Evolutionary conservation across 2,888 invertebrate species (phyloP).

Genomic region (Venusia cambrica): DNA sequence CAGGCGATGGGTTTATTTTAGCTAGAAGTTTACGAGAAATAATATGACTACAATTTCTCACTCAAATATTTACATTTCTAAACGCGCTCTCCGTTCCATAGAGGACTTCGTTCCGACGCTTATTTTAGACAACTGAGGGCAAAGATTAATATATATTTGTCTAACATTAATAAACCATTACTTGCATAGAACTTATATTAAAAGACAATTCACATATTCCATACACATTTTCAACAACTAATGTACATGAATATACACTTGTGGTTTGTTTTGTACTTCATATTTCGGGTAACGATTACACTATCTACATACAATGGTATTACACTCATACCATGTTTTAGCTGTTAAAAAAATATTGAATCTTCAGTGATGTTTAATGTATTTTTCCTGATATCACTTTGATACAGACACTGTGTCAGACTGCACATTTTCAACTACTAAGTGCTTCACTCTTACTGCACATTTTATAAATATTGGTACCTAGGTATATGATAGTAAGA

Average conservation of each 20-base stretch:
- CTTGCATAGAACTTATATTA: constrained; percentile 31
- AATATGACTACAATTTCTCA: constrained; percentile 10
- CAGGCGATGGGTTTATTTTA: constrained; percentile 19
- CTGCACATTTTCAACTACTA: too few relatives aligned
- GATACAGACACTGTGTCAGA: too few relatives aligned
- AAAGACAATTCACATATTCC: too few relatives aligned
- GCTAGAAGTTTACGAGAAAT: constrained; percentile 8
- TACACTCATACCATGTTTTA: too few relatives aligned
- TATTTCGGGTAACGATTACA: constrained; percentile 33
- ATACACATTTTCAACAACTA: constrained; percentile 31
- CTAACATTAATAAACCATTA: constrained; percentile 28
- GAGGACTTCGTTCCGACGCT: constrained; percentile 10
- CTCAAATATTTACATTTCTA: constrained; percentile 14
- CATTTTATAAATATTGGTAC: too few relatives aligned
- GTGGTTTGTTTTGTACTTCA: constrained; percentile 43
- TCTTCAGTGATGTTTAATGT: too few relatives aligned
- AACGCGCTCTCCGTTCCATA: too few relatives aligned
- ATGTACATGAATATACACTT: constrained; percentile 31
- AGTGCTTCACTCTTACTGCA: too few relatives aligned
- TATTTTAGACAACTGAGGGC: constrained; percentile 13
- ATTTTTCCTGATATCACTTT: too few relatives aligned
- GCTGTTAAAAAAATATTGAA: too few relatives aligned
- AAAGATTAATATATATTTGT: constrained; percentile 25
- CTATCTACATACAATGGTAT: constrained; percentile 28
- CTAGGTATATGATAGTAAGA: too few relatives aligned